Percentiles rank a stretch among this genome's conserved stretches.
Evolutionary conservation across 2,797 vertebrate genomes (phyloP).

Genomic region (Aldrovandia affinis): DNA sequence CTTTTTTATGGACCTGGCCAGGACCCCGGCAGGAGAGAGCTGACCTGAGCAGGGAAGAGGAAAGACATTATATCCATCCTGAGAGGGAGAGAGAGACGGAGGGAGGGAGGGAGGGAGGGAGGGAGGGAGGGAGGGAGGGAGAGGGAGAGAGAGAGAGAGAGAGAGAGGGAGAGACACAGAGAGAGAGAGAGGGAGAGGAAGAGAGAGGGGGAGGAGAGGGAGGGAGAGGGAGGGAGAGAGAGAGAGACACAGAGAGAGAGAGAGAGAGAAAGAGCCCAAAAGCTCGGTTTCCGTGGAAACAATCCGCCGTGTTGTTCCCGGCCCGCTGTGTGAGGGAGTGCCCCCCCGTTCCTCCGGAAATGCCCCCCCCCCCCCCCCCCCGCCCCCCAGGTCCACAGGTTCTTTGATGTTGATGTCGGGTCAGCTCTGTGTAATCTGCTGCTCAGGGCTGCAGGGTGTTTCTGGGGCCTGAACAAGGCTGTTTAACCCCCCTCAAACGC

Average conservation of each 20-base stretch:
- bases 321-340: conserved; percentile 40
- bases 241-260: too few relatives aligned
- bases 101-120: too few relatives aligned
- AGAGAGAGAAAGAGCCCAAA: conserved; percentile 11
- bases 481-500: not conserved
- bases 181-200: too few relatives aligned
- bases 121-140: too few relatives aligned
- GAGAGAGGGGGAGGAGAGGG: too few relatives aligned
- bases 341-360: conserved; percentile 49
- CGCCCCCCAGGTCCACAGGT: conserved; percentile 20
- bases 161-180: too few relatives aligned
- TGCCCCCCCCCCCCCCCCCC: conserved; percentile 34
- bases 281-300: conserved; percentile 48
- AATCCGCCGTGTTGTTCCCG: conserved; percentile 39
- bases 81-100: too few relatives aligned
- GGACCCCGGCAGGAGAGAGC: conserved; percentile 20
- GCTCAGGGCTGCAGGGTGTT: conserved; percentile 54
- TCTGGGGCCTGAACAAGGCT: conserved; percentile 31
- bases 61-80: too few relatives aligned
- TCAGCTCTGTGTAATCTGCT: conserved; percentile 52
- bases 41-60: conserved; percentile 25
- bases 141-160: too few relatives aligned
- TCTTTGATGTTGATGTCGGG: conserved; percentile 63
- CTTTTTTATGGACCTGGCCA: conserved; percentile 35
- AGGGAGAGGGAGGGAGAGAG: too few relatives aligned